phyloP scores from a whole-genome alignment of 2,113 vertebrate species.

The Aramus guarauna region DNA sequence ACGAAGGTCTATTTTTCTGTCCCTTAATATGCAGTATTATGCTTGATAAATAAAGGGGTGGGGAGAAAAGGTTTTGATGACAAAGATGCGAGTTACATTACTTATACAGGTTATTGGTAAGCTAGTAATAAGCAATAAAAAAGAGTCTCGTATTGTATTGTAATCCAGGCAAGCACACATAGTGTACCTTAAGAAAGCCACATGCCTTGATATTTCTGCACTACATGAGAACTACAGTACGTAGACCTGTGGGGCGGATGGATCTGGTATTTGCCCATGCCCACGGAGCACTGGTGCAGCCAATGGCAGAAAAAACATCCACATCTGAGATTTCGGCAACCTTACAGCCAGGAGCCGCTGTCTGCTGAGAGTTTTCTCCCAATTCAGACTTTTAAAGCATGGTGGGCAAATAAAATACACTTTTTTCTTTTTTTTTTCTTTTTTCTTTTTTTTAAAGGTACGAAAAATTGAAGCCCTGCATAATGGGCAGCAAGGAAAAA shows the following conservation, averaged over 20 bases:
- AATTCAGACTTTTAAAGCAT: slow-evolving; percentile 48
- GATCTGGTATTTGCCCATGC: slow-evolving; percentile 15
- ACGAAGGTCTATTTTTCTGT: slow-evolving; percentile 67
- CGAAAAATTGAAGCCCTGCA: slow-evolving; percentile 35
- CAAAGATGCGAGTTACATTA: slow-evolving; percentile 59
- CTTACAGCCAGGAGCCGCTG: slow-evolving; percentile 1
- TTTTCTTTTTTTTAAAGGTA: background rate
- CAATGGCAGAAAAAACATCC: slow-evolving; percentile 52
- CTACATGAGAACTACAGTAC: slow-evolving; percentile 71
- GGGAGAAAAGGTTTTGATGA: slow-evolving; percentile 69
- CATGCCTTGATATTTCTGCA: slow-evolving; percentile 71
- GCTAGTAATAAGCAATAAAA: slow-evolving; percentile 69
- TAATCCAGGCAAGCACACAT: slow-evolving; percentile 71
- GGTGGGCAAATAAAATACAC: slow-evolving; percentile 36
- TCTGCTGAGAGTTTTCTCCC: slow-evolving; percentile 35
- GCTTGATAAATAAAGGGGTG: slow-evolving; percentile 72
- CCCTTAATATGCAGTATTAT: slow-evolving; percentile 66
- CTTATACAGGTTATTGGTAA: slow-evolving; percentile 62
- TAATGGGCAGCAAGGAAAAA: slow-evolving; percentile 38
- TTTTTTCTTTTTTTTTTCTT: background rate
- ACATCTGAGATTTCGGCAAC: slow-evolving; percentile 44
- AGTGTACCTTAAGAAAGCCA: slow-evolving; percentile 73
- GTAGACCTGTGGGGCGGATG: slow-evolving; percentile 57
- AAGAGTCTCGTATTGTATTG: slow-evolving; percentile 59
- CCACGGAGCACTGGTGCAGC: slow-evolving; percentile 52